Evolutionary conservation across 2,888 invertebrate species (phyloP), one percentile per base, ranked within the genome.

Genomic region (Colostygia pectinataria): DNA sequence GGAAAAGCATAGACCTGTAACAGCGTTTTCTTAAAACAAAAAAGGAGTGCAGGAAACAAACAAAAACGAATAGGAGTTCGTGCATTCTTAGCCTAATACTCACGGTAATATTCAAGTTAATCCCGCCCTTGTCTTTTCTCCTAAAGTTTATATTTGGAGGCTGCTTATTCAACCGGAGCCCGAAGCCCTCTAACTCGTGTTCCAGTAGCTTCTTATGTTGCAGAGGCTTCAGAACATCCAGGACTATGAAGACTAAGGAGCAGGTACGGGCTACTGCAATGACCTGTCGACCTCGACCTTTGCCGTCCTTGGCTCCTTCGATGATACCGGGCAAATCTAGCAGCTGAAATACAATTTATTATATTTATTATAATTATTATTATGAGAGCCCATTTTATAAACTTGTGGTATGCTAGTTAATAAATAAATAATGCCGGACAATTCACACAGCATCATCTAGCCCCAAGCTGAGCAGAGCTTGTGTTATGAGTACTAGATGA

Each of bases 281-380:
- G 2, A 99, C 99, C 85, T 99, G 99, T 55, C 99, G 93, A 91
- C 99, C 99, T 82, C 99, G 91, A 91, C 99, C 99, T 82, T 99
- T 99, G 57, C 99, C 99, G 78, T 99, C 99, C 77, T 99, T 99
- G 0, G 99, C 99, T 56, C 99, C 99, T 90, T 99, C 99, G 66
- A 99, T 99, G 80, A 99, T 99, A 89, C 99, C 99, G 54, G 99
- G 99, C 68, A 99, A 93, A 93, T 99, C 99, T 6, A 99, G 92
- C 48, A 99, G 89, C 96, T 99, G 10, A n/a, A 44, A 54, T 14
- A 23, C 1, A 27, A 2, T n/a, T n/a, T n/a, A n/a, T n/a, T n/a
- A n/a, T n/a, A n/a, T n/a, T n/a, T n/a, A n/a, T n/a, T n/a, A n/a
- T n/a, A n/a, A n/a, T n/a, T n/a, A n/a, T n/a, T n/a, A 20, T 20